Evolutionary conservation across 2,888 invertebrate genomes (phyloP), one percentile per base, ranked within the genome.

Genomic region (Pomacea canaliculata): DNA sequence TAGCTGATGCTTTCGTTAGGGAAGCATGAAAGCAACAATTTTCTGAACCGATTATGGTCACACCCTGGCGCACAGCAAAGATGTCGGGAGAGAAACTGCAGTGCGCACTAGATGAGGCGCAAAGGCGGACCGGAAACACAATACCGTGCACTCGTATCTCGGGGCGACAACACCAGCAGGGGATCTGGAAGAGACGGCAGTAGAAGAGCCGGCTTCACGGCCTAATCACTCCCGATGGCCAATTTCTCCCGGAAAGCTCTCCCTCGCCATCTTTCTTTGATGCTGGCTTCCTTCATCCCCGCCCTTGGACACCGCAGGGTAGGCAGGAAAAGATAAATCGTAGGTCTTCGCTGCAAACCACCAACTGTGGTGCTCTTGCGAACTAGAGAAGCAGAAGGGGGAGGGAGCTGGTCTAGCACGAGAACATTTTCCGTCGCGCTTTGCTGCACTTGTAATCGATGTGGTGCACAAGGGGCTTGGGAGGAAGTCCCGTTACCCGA

Each of bases 291-390:
- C 63, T 7, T 10, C 63, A 60, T n/a, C 10, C 27, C 19, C 19
- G 10, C 10, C 51, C 51, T 56, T 56, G 16, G 60, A 18, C n/a
- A 63, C 63, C n/a, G 8, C 63, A 27, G 27, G n/a, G 63, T 19
- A 23, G 63, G 63, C 63, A 63, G 63, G 63, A 63, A 27, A 63
- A 63, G 63, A 63, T 63, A 63, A 63, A 23, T 63, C 27, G 10
- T 23, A 12, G 63, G 27, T 63, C 10, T 16, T 56, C 16, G 51
- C 16, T 4, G 16, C 12, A 56, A 56, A 7, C 51, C 51, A 56
- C 51, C 51, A 56, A 16, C 51, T 10, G 51, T 13, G 51, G 37
- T 37, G 37, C 37, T 37, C 37, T 37, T 37, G 37, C 37, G 37
- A 37, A 37, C 37, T 37, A 37, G 37, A 37, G 37, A 37, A 37